Evolutionary conservation across 2,888 invertebrate species (phyloP).

Genomic region (Lasioglossum lativentre): DNA sequence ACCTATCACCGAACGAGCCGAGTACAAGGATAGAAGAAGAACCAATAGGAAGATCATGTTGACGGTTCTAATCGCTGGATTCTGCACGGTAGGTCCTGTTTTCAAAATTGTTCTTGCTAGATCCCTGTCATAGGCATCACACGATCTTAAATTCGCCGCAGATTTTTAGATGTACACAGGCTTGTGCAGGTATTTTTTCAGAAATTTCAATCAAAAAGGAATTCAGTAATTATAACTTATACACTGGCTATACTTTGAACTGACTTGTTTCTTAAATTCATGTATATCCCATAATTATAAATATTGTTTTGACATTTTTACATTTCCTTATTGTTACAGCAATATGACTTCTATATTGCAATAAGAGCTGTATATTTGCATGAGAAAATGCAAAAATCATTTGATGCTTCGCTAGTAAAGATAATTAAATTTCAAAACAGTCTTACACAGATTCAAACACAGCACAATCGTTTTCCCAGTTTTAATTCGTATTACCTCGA

Average conservation of each 20-base stretch:
- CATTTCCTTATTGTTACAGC: background rate
- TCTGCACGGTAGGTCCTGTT: slow-evolving; percentile 78
- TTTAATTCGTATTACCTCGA: background rate
- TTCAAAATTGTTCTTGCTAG: background rate
- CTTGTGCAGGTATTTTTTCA: background rate
- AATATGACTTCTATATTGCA: background rate
- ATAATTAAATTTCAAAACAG: background rate
- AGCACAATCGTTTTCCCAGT: background rate
- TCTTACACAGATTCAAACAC: background rate
- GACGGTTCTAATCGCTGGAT: slow-evolving; percentile 79
- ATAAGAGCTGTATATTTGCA: no score
- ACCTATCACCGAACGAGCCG: slow-evolving; percentile 6
- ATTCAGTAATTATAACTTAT: background rate
- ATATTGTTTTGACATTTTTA: background rate
- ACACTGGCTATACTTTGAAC: background rate
- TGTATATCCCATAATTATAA: background rate
- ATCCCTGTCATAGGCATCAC: background rate
- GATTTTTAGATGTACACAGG: background rate
- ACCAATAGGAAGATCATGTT: slow-evolving; percentile 74
- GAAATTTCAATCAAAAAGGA: background rate
- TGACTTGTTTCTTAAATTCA: background rate
- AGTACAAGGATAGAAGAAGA: slow-evolving; percentile 34
- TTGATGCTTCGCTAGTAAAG: no score
- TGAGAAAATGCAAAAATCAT: no score
- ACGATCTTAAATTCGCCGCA: no score